These are phyloP conservation scores for Noctua janthe DNA, from an alignment of 2,888 invertebrate genomes.

Conservation along the genomic window DNA sequence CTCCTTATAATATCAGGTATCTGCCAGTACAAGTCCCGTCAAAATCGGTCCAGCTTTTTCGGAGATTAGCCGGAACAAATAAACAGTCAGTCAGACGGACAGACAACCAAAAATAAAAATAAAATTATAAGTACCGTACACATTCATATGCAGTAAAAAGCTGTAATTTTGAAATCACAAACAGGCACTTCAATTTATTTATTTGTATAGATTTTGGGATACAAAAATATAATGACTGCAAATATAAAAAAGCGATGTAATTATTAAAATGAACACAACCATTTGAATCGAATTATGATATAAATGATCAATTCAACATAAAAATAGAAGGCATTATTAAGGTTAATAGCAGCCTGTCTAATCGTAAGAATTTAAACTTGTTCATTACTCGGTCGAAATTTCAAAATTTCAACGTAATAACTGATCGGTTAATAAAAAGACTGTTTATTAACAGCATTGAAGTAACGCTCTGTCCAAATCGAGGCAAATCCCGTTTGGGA, in stretches of 20 bases:
- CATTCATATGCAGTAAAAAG: background rate
- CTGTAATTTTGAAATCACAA: background rate
- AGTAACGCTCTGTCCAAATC: background rate
- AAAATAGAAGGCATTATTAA: background rate
- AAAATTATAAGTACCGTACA: no score
- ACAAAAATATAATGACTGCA: background rate
- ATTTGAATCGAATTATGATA: background rate
- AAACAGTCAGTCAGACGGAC: background rate
- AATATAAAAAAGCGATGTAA: background rate
- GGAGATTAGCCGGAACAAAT: no score
- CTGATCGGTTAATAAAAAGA: no score
- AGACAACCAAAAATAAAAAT: no score
- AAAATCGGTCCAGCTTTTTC: no score
- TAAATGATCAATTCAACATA: background rate
- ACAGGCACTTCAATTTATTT: background rate
- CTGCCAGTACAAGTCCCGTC: no score
- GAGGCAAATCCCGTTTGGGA: background rate
- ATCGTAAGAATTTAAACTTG: conserved; percentile 7
- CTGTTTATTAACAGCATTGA: background rate
- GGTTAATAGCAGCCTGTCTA: background rate
- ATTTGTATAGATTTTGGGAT: background rate
- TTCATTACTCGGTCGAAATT: background rate
- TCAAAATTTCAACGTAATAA: no score
- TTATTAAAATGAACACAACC: conserved; percentile 1
- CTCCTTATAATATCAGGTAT: no score